A percentile compares a stretch with the other conserved stretches of the same genome.
phyloP scores from a whole-genome alignment of 2,888 invertebrate genomes.

The Silvanus unidentatus region DNA sequence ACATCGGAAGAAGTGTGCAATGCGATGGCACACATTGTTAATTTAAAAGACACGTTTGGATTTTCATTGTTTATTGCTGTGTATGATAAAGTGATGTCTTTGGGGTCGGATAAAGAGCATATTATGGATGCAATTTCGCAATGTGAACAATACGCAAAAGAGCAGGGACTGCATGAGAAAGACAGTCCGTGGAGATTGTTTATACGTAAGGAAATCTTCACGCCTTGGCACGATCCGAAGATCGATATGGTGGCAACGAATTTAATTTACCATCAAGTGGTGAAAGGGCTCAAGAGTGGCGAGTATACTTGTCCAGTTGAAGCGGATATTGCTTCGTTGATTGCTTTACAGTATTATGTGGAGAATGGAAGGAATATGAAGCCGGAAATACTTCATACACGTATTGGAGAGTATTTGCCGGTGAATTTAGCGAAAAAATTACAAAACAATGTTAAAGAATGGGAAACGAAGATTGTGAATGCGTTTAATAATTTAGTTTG shows the following conservation, averaged over 20 bases:
- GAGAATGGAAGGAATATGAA: constrained; percentile 68
- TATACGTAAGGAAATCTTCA: constrained; percentile 83
- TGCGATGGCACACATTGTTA: constrained; percentile 70
- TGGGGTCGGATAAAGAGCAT: constrained; percentile 85
- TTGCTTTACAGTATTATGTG: constrained; percentile 86
- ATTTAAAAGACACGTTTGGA: constrained; percentile 76
- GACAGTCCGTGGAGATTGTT: constrained; percentile 85
- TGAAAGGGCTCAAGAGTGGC: constrained; percentile 83
- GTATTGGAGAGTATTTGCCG: constrained; percentile 76
- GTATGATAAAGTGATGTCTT: constrained; percentile 82
- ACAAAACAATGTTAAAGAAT: constrained; percentile 50
- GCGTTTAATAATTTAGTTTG: constrained; percentile 69
- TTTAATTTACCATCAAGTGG: constrained; percentile 83
- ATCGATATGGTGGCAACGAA: constrained; percentile 78
- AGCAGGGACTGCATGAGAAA: constrained; percentile 77
- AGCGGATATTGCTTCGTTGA: constrained; percentile 80
- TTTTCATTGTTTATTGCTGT: constrained; percentile 88
- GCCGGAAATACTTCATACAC: constrained; percentile 60
- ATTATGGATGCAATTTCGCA: constrained; percentile 95
- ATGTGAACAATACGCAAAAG: constrained; percentile 92
- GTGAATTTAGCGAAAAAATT: constrained; percentile 57
- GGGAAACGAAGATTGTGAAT: constrained; percentile 67
- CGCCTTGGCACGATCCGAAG: constrained; percentile 86
- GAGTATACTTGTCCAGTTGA: constrained; percentile 84
- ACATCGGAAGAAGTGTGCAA: constrained; percentile 81